Percentiles rank a stretch among this genome's conserved stretches.
These are phyloP conservation scores for Meles meles DNA, from an alignment of 2,113 vertebrate species.

Conservation along the genomic window DNA sequence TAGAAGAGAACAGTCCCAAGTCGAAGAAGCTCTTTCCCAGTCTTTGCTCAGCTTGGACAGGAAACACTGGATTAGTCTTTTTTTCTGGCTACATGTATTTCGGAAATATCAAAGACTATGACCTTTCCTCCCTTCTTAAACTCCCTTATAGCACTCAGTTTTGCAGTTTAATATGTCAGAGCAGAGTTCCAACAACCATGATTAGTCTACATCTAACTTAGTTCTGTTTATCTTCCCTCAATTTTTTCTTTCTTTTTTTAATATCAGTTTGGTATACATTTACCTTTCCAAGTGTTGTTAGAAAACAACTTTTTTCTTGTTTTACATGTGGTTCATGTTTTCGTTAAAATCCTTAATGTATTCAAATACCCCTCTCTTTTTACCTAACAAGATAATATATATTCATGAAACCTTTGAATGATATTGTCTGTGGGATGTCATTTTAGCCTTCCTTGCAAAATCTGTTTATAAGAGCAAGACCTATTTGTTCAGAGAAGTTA, in stretches of 20 bases:
- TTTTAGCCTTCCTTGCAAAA: background rate
- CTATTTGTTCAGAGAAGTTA: background rate
- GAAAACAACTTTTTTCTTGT: constrained; percentile 31
- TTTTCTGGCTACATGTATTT: background rate
- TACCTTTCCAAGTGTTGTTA: background rate
- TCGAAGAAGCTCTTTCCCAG: accelerated
- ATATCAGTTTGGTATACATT: background rate
- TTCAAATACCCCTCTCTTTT: background rate
- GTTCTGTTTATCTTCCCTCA: background rate
- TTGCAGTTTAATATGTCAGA: background rate
- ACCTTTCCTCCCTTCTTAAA: background rate
- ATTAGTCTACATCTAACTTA: background rate
- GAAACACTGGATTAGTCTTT: background rate
- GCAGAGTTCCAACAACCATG: background rate
- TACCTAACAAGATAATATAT: constrained; percentile 38
- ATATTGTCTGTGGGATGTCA: background rate
- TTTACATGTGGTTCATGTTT: constrained; percentile 3
- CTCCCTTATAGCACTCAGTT: background rate
- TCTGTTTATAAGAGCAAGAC: background rate
- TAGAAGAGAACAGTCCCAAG: background rate
- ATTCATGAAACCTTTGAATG: constrained; percentile 34
- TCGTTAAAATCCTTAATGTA: constrained; percentile 22
- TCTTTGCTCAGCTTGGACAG: background rate
- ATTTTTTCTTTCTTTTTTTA: background rate
- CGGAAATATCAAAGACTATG: background rate